Conservation (phyloP, 2,888 invertebrate species). For the Tryphoninae sp. region DNA sequence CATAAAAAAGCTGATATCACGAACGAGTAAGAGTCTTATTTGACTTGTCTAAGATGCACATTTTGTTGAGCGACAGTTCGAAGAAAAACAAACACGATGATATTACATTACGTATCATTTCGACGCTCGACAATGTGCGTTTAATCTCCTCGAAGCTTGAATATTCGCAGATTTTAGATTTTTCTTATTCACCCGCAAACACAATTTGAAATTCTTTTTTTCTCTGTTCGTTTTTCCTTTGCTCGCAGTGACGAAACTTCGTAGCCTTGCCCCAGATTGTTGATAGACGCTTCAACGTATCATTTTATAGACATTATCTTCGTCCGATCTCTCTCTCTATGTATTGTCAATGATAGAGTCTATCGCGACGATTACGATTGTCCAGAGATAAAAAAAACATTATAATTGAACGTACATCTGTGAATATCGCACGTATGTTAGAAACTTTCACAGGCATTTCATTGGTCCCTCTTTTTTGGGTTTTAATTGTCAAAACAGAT, state of each 20-base stretch:
- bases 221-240: not conserved
- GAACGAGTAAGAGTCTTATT: conserved; percentile 47
- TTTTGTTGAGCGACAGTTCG: conserved; percentile 46
- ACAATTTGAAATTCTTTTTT: not conserved
- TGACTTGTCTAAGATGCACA: conserved; percentile 52
- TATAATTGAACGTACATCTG: not conserved
- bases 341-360: conserved; percentile 34
- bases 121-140: not conserved
- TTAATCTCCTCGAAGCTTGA: not conserved
- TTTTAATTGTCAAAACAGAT: conserved; percentile 27
- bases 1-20: conserved; percentile 44
- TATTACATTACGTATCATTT: not conserved
- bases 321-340: conserved; percentile 40
- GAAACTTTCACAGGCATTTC: too few species aligned
- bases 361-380: conserved; percentile 31
- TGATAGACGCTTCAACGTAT: conserved; percentile 23
- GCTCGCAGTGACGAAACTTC: conserved; percentile 13
- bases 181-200: not conserved
- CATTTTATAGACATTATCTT: conserved; percentile 43
- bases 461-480: not conserved
- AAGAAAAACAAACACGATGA: conserved; percentile 15
- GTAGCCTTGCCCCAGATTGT: conserved; percentile 58
- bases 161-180: not conserved
- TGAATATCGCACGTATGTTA: not conserved
- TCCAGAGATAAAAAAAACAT: conserved; percentile 16